Percentiles rank a stretch among this genome's conserved stretches.
Conservation (phyloP, 1,140 invertebrate genomes). For the Spodoptera frugiperda region DNA sequence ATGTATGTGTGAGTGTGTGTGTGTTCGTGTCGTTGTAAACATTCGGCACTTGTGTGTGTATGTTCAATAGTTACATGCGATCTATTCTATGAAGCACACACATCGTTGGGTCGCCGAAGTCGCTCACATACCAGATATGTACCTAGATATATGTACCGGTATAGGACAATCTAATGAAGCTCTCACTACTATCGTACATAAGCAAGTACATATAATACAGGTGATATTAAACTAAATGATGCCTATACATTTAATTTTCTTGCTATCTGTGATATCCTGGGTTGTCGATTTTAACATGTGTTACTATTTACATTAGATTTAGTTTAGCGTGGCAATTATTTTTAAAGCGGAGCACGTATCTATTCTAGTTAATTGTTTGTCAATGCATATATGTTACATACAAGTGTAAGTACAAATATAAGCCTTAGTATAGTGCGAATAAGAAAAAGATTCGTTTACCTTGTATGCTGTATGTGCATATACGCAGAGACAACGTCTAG, state of each 20-base stretch:
- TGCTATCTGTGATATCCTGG: constrained; percentile 8
- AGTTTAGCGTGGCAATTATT: constrained; percentile 38
- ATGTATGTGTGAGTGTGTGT: constrained; percentile 64
- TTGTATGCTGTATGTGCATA: constrained; percentile 35
- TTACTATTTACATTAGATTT: constrained; percentile 41
- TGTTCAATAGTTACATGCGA: constrained; percentile 68
- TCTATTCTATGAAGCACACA: constrained; percentile 78
- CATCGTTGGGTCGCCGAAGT: constrained; percentile 68
- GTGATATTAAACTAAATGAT: constrained; percentile 41
- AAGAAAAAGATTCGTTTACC: constrained; percentile 12
- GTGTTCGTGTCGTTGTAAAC: constrained; percentile 65
- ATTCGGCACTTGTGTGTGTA: constrained; percentile 63
- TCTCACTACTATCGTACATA: constrained; percentile 51
- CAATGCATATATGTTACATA: constrained; percentile 45
- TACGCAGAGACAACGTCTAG: constrained; percentile 34
- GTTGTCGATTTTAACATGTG: constrained; percentile 29
- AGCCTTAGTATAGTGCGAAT: constrained; percentile 28
- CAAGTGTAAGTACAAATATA: constrained; percentile 13
- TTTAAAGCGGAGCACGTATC: constrained; percentile 31
- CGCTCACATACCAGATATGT: constrained; percentile 84
- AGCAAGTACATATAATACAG: constrained; percentile 48
- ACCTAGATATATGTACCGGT: constrained; percentile 34
- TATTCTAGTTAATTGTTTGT: constrained; percentile 29
- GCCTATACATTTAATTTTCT: constrained; percentile 26
- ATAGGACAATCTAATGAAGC: constrained; percentile 35